phyloP scores from a whole-genome alignment of 2,797 vertebrate species.

The Tolypeutes matacus region DNA sequence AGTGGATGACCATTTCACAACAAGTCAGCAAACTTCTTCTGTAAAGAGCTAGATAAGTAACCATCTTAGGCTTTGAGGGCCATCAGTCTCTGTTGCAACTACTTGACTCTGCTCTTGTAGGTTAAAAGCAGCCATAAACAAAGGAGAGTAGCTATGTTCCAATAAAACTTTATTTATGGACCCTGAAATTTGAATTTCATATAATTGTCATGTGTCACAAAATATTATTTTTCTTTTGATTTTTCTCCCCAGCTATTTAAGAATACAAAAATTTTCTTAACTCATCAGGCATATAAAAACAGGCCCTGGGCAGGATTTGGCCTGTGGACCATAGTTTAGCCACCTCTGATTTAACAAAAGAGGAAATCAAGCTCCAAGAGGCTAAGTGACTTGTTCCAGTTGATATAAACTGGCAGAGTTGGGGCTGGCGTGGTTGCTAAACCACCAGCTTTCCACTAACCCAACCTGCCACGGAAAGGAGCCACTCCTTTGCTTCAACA shows the following conservation, averaged over 20 bases:
- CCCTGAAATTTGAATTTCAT: slow-evolving; percentile 20
- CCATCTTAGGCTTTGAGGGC: not conserved
- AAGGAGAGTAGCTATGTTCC: not conserved
- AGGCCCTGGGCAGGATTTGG: not conserved
- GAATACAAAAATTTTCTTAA: slow-evolving; percentile 25
- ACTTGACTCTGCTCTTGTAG: not conserved
- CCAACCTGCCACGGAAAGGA: not conserved
- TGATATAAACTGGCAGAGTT: not conserved
- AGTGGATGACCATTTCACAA: not conserved
- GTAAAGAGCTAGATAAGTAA: not conserved
- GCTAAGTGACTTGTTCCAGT: not conserved
- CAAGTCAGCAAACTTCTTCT: not conserved
- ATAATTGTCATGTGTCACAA: slow-evolving; percentile 14
- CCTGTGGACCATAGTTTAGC: not conserved
- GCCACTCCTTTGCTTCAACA: not conserved
- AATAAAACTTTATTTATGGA: not conserved
- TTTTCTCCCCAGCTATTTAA: slow-evolving; percentile 31
- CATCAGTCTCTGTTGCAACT: not conserved
- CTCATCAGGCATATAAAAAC: not conserved
- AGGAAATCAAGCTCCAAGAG: not conserved
- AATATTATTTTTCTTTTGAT: slow-evolving; percentile 30
- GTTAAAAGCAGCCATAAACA: not conserved
- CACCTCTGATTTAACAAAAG: not conserved
- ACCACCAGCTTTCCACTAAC: not conserved
- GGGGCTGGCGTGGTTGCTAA: not conserved